A percentile compares a stretch with the other conserved stretches of the same genome.
phyloP scores from a whole-genome alignment of 2,888 invertebrate genomes.

The Bombylius discolor region DNA sequence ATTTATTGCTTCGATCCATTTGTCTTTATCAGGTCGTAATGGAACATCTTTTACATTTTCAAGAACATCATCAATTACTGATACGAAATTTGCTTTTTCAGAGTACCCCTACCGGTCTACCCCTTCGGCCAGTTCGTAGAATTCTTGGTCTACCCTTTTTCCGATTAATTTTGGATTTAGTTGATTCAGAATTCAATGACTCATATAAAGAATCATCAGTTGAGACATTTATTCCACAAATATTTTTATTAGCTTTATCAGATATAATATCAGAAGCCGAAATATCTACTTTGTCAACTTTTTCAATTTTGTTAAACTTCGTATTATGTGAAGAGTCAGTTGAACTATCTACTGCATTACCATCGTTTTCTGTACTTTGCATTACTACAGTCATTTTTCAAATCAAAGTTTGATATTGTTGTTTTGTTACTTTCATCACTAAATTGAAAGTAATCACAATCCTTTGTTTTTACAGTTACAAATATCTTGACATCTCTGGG shows the following conservation, averaged over 20 bases:
- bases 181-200: too few species aligned
- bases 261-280: too few species aligned
- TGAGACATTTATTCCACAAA: too few species aligned
- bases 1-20: slow-evolving; percentile 6
- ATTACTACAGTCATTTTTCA: too few species aligned
- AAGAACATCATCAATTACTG: background rate
- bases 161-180: too few species aligned
- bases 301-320: too few species aligned
- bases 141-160: background rate
- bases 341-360: too few species aligned
- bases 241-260: too few species aligned
- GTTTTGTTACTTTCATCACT: background rate
- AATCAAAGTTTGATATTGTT: background rate
- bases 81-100: background rate
- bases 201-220: too few species aligned
- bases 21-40: background rate
- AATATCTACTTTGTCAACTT: too few species aligned
- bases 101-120: background rate
- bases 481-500: background rate
- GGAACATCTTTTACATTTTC: background rate
- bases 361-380: too few species aligned
- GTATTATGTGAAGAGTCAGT: too few species aligned
- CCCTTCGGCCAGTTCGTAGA: background rate
- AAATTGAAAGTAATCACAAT: background rate
- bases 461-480: background rate